Evolutionary conservation across 2,797 vertebrate genomes (phyloP).

Genomic region (Malacoraja senta): DNA sequence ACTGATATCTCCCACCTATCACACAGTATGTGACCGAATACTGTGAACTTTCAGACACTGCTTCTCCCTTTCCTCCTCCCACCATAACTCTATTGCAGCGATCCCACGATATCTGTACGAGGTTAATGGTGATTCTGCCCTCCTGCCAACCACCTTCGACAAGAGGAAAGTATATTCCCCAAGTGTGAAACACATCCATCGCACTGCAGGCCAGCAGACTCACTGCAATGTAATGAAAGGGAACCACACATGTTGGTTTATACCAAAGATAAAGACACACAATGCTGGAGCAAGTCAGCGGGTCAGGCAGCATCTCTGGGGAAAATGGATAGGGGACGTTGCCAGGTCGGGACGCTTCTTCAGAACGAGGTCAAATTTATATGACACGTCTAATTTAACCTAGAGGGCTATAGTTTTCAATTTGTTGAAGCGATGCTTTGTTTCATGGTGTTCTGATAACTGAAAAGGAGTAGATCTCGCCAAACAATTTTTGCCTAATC

Average conservation of each 20-base stretch:
- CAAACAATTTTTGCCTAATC: neutral
- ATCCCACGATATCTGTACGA: neutral
- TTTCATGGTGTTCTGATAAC: too few relatives aligned
- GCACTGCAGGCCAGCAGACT: neutral
- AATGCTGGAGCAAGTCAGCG: too few relatives aligned
- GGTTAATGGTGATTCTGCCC: neutral
- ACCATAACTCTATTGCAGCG: neutral
- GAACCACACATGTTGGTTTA: neutral
- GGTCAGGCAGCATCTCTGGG: too few relatives aligned
- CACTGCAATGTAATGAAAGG: neutral
- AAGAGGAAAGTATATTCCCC: neutral
- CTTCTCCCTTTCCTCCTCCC: too few relatives aligned
- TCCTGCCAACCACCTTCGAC: neutral
- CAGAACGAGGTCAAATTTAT: neutral
- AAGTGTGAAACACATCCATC: neutral
- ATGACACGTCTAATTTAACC: neutral
- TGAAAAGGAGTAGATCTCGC: neutral
- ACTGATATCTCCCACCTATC: neutral
- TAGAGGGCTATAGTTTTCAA: neutral
- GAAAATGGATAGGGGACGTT: too few relatives aligned
- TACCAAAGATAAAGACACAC: neutral
- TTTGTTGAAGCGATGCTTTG: neutral
- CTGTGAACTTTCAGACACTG: neutral
- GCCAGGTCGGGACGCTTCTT: neutral
- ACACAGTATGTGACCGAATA: neutral